phyloP scores from a whole-genome alignment of 2,113 vertebrate species.

The Calyptomena viridis region DNA sequence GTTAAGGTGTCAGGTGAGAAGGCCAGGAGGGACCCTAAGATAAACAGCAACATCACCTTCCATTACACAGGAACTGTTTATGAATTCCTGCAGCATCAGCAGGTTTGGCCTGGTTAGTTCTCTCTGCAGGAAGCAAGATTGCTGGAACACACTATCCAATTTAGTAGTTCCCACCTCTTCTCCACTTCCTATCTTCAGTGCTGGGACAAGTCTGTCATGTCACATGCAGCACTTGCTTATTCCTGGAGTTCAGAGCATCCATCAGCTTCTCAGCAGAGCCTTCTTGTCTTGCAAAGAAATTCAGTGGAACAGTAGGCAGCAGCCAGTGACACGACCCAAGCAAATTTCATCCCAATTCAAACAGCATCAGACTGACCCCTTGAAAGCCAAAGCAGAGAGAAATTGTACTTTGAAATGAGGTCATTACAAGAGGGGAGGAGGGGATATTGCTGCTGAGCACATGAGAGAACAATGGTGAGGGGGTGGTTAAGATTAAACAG shows the following conservation, averaged over 20 bases:
- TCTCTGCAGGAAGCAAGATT: not conserved
- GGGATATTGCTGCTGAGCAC: not conserved
- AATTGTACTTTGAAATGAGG: not conserved
- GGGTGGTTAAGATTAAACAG: constrained; percentile 32
- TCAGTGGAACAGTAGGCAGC: not conserved
- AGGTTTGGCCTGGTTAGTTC: not conserved
- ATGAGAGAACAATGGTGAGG: not conserved
- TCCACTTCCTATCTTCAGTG: not conserved
- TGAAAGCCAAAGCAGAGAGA: not conserved
- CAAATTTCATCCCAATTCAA: not conserved
- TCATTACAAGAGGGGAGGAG: not conserved
- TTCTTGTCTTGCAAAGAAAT: not conserved
- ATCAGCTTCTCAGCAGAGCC: not conserved
- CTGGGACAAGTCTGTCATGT: not conserved
- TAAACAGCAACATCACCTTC: not conserved
- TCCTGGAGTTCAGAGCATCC: not conserved
- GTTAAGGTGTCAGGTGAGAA: not conserved
- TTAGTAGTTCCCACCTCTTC: not conserved
- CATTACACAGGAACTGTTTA: not conserved
- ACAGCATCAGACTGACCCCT: not conserved
- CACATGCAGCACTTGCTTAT: not conserved
- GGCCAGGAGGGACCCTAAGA: not conserved
- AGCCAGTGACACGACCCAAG: not conserved
- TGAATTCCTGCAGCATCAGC: not conserved
- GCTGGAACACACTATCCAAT: not conserved